Base-by-base conservation (phyloP, 2,888 invertebrate genomes). In the Platycheirus albimanus region DNA sequence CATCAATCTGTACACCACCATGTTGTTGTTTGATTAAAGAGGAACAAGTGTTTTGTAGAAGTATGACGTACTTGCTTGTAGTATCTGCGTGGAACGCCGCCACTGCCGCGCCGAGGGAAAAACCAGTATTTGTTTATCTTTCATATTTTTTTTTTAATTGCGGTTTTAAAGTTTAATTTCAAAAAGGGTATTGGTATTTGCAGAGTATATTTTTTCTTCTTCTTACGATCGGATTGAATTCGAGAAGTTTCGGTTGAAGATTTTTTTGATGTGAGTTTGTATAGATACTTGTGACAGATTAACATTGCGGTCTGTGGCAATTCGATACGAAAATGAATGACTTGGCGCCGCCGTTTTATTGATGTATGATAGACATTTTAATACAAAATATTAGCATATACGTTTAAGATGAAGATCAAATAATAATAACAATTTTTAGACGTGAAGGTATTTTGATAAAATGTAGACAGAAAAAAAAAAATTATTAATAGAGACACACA, bases 311-410 rank as follows among this genome's bases (percentile, higher is more conserved):
- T 38, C 20, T 20, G 8, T 8, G 36, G 30, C 11, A 33, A 47
- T 43, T 66, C 19, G 33, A 45, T 56, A 47, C 6, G 17, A 49
- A 41, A 77, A 43, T 43, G 63, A 79, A 69, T 56, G 75, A 51
- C 64, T 75, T 80, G 75, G 80, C 80, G 80, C 80, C 79, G 19
- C n/a, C 1, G 24, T 20, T 43, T 56, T 36, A 43, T 43, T 75
- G 69, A 80, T 75, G 43, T 45, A 58, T 64, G 75, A 80, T 51
- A 58, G 67, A 63, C 79, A 63, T 49, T 64, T 80, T 63, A 36
- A 70, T 51, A 63, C 41, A 8, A 24, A 24, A 24, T 43, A 80
- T 70, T 75, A 69, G 75, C 79, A 75, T 69, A 54, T 61, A n/a
- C n/a, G 63, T 69, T 63, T 67, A 67, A 67, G 63, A 67, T 67